These are phyloP conservation scores for Drosophila malerkotliana DNA, from an alignment of 1,140 invertebrate species.

Conservation along the genomic window DNA sequence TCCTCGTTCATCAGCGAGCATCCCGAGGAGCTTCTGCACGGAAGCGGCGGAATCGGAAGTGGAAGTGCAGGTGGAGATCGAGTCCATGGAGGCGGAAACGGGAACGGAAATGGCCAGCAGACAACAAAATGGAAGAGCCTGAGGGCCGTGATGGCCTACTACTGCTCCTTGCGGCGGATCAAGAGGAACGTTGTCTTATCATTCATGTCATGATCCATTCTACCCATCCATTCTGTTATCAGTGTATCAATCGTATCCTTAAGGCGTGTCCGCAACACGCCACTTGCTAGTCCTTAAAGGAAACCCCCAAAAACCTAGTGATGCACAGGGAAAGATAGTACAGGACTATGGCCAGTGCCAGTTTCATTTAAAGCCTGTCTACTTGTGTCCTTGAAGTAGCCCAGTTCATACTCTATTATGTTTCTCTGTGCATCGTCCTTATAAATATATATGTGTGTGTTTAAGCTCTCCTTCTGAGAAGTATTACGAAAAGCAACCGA, in stretches of 20 bases:
- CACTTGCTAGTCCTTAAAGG: slow-evolving; percentile 16
- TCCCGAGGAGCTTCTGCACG: slow-evolving; percentile 60
- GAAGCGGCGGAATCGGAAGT: neutral
- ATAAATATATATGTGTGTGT: slow-evolving; percentile 5
- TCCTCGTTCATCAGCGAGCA: slow-evolving; percentile 74
- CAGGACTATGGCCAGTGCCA: neutral
- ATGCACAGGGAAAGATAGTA: slow-evolving; percentile 16
- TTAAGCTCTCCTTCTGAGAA: slow-evolving; percentile 33
- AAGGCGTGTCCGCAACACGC: neutral
- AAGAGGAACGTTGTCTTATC: slow-evolving; percentile 88
- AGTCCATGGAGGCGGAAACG: neutral
- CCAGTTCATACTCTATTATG: neutral
- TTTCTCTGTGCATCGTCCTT: slow-evolving; percentile 2
- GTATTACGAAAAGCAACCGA: slow-evolving; percentile 21
- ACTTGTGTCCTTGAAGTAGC: too few species aligned
- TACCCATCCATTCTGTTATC: slow-evolving; percentile 6
- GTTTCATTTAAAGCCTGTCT: too few species aligned
- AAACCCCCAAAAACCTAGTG: slow-evolving; percentile 1
- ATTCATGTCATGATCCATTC: slow-evolving; percentile 30
- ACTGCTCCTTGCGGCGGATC: slow-evolving; percentile 93
- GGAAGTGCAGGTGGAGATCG: slow-evolving; percentile 1
- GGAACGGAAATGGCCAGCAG: slow-evolving; percentile 62
- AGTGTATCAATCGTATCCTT: slow-evolving; percentile 25
- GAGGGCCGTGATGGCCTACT: slow-evolving; percentile 93
- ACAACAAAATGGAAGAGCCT: slow-evolving; percentile 93